Conservation (phyloP, 2,113 vertebrate species). For the Gopherus evgoodei region DNA sequence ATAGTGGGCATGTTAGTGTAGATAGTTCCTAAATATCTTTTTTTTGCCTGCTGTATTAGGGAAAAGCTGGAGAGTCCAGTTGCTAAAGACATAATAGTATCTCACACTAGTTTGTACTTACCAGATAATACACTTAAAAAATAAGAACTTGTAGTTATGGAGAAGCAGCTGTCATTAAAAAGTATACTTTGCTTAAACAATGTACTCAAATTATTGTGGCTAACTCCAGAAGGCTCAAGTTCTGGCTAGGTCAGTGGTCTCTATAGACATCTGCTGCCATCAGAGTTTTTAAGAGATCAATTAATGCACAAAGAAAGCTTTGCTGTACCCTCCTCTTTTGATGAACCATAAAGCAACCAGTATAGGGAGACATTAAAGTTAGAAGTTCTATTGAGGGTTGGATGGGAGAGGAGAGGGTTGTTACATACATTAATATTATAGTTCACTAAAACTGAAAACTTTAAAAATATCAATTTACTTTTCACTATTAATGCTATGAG, state of each 20-base stretch:
- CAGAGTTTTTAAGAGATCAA: background rate
- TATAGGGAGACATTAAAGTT: background rate
- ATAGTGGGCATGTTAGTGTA: background rate
- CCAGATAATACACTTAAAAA: background rate
- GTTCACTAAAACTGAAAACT: background rate
- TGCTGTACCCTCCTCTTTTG: background rate
- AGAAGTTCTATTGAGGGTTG: background rate
- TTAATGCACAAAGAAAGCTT: background rate
- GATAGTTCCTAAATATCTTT: background rate
- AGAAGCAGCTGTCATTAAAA: background rate
- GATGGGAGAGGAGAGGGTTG: background rate
- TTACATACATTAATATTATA: background rate
- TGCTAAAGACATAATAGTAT: background rate
- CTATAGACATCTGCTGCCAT: background rate
- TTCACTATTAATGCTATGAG: background rate
- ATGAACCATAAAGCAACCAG: background rate
- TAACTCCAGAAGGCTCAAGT: background rate
- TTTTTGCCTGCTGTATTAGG: background rate
- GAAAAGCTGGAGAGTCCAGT: background rate
- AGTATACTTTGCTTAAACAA: background rate
- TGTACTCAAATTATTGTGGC: background rate
- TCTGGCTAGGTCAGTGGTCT: background rate
- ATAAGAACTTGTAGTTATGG: background rate
- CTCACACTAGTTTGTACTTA: background rate
- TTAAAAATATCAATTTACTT: background rate